Conservation (phyloP, 2,888 invertebrate species). For the Apamea monoglypha region DNA sequence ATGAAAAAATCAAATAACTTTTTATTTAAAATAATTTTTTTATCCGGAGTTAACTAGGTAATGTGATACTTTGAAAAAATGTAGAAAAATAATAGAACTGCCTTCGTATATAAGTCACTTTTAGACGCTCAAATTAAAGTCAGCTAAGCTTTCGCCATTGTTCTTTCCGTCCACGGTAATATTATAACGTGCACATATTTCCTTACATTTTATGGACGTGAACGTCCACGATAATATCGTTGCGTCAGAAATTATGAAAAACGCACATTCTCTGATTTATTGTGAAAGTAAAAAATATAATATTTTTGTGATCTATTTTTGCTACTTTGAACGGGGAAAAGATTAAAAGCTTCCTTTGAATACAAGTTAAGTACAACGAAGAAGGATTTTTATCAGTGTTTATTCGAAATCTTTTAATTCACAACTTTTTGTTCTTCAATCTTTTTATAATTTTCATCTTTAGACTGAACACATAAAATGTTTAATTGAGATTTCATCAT, state of each 20-base stretch:
- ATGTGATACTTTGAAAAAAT: too few species aligned
- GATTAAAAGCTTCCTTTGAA: neutral
- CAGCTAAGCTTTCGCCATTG: too few species aligned
- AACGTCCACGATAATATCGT: too few species aligned
- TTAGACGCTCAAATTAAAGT: too few species aligned
- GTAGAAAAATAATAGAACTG: too few species aligned
- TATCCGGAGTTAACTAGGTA: too few species aligned
- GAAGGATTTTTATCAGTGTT: neutral
- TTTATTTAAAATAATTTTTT: too few species aligned
- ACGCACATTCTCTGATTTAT: neutral
- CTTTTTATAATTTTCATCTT: neutral
- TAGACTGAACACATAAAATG: neutral
- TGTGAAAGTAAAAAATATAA: neutral
- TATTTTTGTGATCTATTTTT: neutral
- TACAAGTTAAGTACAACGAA: neutral
- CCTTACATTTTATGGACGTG: too few species aligned
- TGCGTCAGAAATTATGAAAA: neutral
- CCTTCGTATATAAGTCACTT: too few species aligned
- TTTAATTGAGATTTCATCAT: neutral
- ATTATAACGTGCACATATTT: neutral
- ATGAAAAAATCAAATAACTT: too few species aligned
- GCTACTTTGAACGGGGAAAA: neutral
- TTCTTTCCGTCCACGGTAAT: neutral
- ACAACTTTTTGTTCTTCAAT: neutral
- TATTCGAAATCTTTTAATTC: neutral